Evolutionary conservation across 1,140 invertebrate genomes (phyloP).

Genomic region (Cherax destructor): DNA sequence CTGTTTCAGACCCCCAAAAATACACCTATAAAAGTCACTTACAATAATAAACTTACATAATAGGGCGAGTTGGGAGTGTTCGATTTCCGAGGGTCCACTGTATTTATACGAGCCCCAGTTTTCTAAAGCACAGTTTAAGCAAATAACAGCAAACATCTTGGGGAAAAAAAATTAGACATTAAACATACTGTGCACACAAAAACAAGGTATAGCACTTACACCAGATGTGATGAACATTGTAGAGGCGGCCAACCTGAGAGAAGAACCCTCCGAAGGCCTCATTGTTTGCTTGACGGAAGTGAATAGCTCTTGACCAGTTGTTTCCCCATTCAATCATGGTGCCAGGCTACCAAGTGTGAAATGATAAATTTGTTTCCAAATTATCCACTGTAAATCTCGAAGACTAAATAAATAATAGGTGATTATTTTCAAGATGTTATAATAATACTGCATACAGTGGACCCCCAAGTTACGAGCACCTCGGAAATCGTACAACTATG

Average conservation of each 20-base stretch:
- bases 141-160: background rate
- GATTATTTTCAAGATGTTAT: too few species aligned
- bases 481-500: too few species aligned
- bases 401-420: background rate
- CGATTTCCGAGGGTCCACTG: too few species aligned
- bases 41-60: too few species aligned
- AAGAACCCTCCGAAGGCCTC: conserved; percentile 97
- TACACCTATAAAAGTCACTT: too few species aligned
- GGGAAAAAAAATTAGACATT: background rate
- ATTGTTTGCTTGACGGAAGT: conserved; percentile 91
- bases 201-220: conserved; percentile 82
- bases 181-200: background rate
- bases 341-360: conserved; percentile 79
- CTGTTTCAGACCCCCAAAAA: too few species aligned
- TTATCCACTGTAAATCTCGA: background rate
- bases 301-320: conserved; percentile 97
- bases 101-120: too few species aligned
- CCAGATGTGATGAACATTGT: conserved; percentile 99
- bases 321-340: conserved; percentile 99
- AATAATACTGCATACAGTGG: too few species aligned
- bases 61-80: too few species aligned
- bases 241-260: conserved; percentile 95
- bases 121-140: too few species aligned
- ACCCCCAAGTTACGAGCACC: too few species aligned
- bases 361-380: background rate